These are phyloP conservation scores for Odontocolon sp. DNA, from an alignment of 2,888 invertebrate species.

Conservation along the genomic window DNA sequence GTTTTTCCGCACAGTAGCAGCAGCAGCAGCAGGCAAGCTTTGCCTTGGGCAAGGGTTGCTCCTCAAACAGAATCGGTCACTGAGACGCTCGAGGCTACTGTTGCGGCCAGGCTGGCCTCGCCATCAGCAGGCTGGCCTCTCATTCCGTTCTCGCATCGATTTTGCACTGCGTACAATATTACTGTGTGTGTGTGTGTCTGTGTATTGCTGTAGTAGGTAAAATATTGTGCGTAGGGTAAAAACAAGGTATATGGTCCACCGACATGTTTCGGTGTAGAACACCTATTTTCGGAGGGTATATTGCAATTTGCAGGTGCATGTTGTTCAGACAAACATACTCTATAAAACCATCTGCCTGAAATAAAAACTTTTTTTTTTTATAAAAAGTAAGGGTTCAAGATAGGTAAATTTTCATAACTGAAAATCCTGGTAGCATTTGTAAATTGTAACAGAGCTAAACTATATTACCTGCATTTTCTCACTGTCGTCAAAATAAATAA, in stretches of 20 bases:
- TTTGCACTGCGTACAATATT: slow-evolving; percentile 50
- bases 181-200: not conserved
- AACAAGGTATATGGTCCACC: not conserved
- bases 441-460: no score
- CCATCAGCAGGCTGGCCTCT: slow-evolving; percentile 55
- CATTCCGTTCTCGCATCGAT: slow-evolving; percentile 60
- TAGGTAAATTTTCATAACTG: no score
- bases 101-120: slow-evolving; percentile 58
- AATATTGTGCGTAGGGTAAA: not conserved
- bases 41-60: slow-evolving; percentile 76
- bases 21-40: slow-evolving; percentile 48
- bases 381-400: no score
- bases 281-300: no score
- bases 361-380: no score
- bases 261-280: not conserved
- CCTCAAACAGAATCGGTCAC: slow-evolving; percentile 78
- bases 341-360: no score
- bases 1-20: slow-evolving; percentile 16
- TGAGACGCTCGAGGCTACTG: slow-evolving; percentile 69
- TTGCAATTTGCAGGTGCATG: no score
- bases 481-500: no score
- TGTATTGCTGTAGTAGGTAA: not conserved
- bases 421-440: no score
- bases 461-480: no score
- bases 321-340: no score